Conservation (phyloP, 2,797 vertebrate genomes). For the Acrossocheilus fasciatus region DNA sequence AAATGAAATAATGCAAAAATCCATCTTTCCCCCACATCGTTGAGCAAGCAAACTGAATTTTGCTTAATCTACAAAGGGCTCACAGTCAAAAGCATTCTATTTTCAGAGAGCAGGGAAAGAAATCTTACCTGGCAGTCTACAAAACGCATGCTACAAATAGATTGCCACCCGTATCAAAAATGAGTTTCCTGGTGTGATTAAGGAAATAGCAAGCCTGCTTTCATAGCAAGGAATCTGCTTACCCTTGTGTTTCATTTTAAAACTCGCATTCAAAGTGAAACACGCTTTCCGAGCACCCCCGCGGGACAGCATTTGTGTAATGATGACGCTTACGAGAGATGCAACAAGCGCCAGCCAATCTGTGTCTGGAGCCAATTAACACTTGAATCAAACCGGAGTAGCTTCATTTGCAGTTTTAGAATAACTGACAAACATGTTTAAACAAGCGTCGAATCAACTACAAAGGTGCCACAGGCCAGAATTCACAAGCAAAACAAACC, state of each 20-base stretch:
- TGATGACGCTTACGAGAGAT: conserved; percentile 47
- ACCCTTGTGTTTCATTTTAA: conserved; percentile 42
- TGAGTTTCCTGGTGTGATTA: conserved; percentile 53
- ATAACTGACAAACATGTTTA: conserved; percentile 61
- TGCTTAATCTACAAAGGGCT: conserved; percentile 70
- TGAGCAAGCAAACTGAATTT: conserved; percentile 61
- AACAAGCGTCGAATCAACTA: conserved; percentile 64
- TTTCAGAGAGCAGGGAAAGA: conserved; percentile 46
- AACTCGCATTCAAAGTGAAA: conserved; percentile 35
- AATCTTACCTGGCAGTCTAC: conserved; percentile 27
- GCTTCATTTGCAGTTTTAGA: conserved; percentile 70
- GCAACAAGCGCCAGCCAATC: conserved; percentile 45
- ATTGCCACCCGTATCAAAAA: conserved; percentile 47
- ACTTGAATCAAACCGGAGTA: conserved; percentile 60
- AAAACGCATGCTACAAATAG: conserved; percentile 36
- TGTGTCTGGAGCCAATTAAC: conserved; percentile 66
- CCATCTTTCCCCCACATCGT: conserved; percentile 42
- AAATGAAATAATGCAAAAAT: conserved; percentile 65
- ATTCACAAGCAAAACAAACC: conserved; percentile 51
- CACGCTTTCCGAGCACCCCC: conserved; percentile 25
- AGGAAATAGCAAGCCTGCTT: conserved; percentile 44
- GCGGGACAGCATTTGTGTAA: conserved; percentile 49
- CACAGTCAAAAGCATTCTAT: conserved; percentile 42
- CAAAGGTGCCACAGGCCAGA: conserved; percentile 57
- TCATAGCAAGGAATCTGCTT: conserved; percentile 46